Base-by-base conservation (phyloP, 2,888 invertebrate genomes). In the Boloria euphrosyne region DNA sequence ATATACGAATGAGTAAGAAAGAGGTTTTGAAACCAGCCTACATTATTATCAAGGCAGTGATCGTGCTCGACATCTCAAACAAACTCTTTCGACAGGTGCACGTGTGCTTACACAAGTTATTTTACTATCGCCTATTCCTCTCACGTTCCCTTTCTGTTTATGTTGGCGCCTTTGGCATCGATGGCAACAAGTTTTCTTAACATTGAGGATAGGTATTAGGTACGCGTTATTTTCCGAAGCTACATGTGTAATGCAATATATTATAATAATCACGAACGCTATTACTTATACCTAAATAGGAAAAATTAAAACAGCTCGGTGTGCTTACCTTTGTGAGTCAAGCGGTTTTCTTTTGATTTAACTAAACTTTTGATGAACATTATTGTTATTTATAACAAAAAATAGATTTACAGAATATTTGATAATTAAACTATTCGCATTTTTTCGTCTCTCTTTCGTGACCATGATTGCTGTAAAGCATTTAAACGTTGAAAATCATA, bases 11-110 rank as follows among this genome's bases (percentile, higher is more conserved):
- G 67, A 69, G 72, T 65, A 65, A 74, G 74, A 75, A 50, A 69
- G 67, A 67, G 66, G 69, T 75, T 71, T 73, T 78, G 71, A 73
- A 75, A 74, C 71, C 72, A 73, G 75, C 70, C 71, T 64, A 67
- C 72, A 68, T 72, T 69, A 68, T 72, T 69, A 69, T 73, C 46
- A 46, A 16, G 57, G 27, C 57, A 74, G 67, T 73, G 58, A 51
- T 63, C 72, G 74, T 76, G 77, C 69, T 60, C 55, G 59, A 75
- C 69, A 76, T 80, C 78, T 80, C 76, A 78, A 83, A 84, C 83
- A 83, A 80, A 78, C 76, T 78, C 84, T 88, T 89, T 89, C 83
- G 82, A 86, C 88, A 90, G 90, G 89, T 90, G 90, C 87, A 82
- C 79, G 80, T 84, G 80, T 83, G 84, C 79, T 83, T 82, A 80